Evolutionary conservation across 2,113 vertebrate species (phyloP), one percentile per base, ranked within the genome.

Genomic region (Pygoscelis antarcticus): DNA sequence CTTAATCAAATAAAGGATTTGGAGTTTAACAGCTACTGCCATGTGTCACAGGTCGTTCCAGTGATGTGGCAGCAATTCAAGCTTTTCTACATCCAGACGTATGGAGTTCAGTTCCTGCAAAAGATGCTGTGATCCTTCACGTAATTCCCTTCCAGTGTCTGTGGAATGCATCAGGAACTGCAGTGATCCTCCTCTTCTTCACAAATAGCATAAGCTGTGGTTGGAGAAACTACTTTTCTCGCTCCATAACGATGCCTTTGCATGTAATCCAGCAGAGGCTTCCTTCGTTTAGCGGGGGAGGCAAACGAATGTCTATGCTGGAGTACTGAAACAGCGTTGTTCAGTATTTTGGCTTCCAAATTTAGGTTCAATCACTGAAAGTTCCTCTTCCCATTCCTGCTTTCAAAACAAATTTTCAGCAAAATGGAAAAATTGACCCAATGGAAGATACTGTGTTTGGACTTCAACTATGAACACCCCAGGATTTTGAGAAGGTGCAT

Each of bases 401-500:
- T 72, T 89, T n/a, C 58, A 83, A 96, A 91, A 20, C 23, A 49
- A 55, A 25, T 60, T 79, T 94, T 85, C 66, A 77, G 36, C 23
- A 65, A 87, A 89, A 72, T 61, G 74, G 81, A 94, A 96, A 91
- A 75, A 83, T 10, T 72, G 68, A 87, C 25, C 74, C 18, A 69
- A 16, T 80, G 74, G 87, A 87, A 85, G 81, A 36, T 87, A 57
- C 16, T 89, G 87, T 91, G 77, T 95, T 96, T 91, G 94, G 83
- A 80, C n/a, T 87, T 83, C 4, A 89, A 36, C 42, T 30, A 0
- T 55, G 51, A 40, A 85, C 75, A 36, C 2, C 3, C 7, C 8
- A 12, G 25, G 44, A 22, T 88, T 83, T 74, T 22, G 4, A 16
- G 61, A 77, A 79, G 30, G 12, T 54, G 5, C 6, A 1, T 84